Evolutionary conservation across 2,888 invertebrate genomes (phyloP), one percentile per base, ranked within the genome.

Genomic region (Cataglyphis altisquamis): DNA sequence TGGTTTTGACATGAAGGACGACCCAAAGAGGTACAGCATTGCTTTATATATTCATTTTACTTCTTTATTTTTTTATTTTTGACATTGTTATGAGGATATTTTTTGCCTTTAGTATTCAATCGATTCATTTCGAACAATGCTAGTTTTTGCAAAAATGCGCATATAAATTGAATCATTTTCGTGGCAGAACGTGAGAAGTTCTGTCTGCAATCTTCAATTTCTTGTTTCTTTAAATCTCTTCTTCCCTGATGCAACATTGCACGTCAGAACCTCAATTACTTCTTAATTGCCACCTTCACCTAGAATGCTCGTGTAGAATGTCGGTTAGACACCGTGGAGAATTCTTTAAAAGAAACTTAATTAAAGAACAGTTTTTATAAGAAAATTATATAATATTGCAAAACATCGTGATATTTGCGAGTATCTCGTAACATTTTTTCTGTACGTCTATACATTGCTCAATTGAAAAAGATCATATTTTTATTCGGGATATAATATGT

Each of bases 1-100:
- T 88, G 98, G 98, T 10, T 98, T 98, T 93, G 97, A 97, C 93
- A 95, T 96, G 73, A 96, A 96, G 95, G 96, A 97, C 89, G 98
- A 98, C 95, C 98, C 98, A 72, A 98, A 97, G 91, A 97, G 98
- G 97, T 80, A 80, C 1, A 52, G 21, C 18, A 21, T 12, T 68
- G 8, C 5, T 25, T 57, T 21, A 3, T 52, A 52, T 52, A 52
- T 52, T 52, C 9, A 29, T 55, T 41, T 41, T 12, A 45, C 21
- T 57, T 48, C 48, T 48, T 32, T 66, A 15, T 1, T 48, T 15
- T 10, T 63, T 6, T 74, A 68, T 73, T 80, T 57, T 67, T 5
- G 10, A 45, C 0, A 39, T n/a, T 74, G 64, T 32, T 2, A 21
- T 8, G n/a, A 18, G 18, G 5, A 48, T 64, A 21, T 52, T 48